Base-by-base conservation (phyloP, 2,797 vertebrate genomes). In the Scyliorhinus canicula region DNA sequence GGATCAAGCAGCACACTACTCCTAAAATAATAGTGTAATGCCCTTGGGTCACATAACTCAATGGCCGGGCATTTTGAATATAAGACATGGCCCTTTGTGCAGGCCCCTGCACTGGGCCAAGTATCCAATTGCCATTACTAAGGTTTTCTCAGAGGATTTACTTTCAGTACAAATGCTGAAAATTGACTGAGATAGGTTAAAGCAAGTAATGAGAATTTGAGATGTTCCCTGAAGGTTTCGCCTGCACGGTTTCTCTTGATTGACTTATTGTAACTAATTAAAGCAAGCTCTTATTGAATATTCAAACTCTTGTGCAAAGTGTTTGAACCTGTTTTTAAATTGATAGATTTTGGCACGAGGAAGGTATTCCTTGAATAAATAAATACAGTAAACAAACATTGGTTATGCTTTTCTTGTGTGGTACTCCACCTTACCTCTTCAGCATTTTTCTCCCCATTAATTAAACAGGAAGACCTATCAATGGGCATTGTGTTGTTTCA, bases 201-300 rank as follows among this genome's bases (percentile, higher is more conserved):
- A 94, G 67, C 16, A 71, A 74, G 93, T 94, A 94, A 94, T 60
- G 47, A 94, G 93, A 94, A 55, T 94, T 94, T 94, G 93, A 94
- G 93, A 94, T 94, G 67, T 31, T 94, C 93, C 93, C 93, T 16
- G 11, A 94, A 94, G 93, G 35, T 94, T 94, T 71, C 9, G 26
- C 47, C 67, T 52, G 44, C 93, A 71, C 31, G 16, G 86, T 90
- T 21, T 90, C 35, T 90, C 67, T 74, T 71, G 93, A 94, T 94
- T 94, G 67, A 94, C 93, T 94, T 71, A 28, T 94, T 94, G 44
- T 35, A 94, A 71, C 93, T 55, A 94, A 94, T 94, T 94, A 35
- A 94, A 74, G 44, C 93, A 94, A 74, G 47, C 93, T 94, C 52
- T 69, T 94, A 35, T 74, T 94, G 93, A 94, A 74, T 94, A 74